Conservation (phyloP, 2,113 vertebrate species). For the Rostratula benghalensis region DNA sequence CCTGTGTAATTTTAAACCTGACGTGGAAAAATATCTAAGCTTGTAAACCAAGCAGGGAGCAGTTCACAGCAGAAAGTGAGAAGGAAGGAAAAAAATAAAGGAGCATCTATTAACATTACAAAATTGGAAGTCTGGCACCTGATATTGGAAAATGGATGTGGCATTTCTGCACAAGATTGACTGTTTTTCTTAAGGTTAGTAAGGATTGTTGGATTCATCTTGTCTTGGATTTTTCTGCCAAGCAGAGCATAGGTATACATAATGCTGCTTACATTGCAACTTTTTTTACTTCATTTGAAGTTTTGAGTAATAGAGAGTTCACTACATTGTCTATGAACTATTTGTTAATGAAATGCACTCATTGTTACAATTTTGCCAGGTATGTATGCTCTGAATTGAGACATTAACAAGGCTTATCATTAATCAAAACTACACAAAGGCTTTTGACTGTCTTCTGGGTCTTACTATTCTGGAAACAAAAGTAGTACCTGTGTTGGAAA, state of each 20-base stretch:
- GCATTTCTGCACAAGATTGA: background rate
- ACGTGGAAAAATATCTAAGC: background rate
- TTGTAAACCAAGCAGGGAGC: background rate
- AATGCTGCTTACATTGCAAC: background rate
- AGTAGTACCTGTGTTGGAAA: background rate
- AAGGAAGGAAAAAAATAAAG: background rate
- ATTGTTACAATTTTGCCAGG: background rate
- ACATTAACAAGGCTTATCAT: background rate
- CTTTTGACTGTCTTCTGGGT: background rate
- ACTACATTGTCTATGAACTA: background rate
- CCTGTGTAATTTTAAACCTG: background rate
- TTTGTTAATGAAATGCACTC: background rate
- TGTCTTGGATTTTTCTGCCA: background rate
- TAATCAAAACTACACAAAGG: background rate
- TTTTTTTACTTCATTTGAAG: background rate
- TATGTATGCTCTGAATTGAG: background rate
- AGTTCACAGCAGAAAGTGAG: background rate
- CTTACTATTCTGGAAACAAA: background rate
- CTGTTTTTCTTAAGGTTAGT: background rate
- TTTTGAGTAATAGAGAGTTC: background rate
- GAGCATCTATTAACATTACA: background rate
- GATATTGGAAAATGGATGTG: background rate
- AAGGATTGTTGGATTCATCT: fast-evolving
- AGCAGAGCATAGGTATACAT: background rate
- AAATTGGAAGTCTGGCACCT: background rate